Conservation (phyloP, 2,113 vertebrate species). For the Scomber colias region DNA sequence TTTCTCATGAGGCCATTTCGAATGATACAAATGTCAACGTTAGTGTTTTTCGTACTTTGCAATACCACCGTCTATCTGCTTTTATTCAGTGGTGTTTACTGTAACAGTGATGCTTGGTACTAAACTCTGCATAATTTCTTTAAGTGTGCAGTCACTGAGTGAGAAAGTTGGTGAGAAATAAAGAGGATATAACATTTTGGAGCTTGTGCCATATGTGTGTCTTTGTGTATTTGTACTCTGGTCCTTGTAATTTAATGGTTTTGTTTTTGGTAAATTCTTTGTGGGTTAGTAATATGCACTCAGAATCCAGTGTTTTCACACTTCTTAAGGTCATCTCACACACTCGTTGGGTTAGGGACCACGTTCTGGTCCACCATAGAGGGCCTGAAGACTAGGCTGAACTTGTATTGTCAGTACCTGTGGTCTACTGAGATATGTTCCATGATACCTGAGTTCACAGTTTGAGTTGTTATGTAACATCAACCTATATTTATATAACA, state of each 20-base stretch:
- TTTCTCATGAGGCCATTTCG: background rate
- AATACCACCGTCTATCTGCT: too few species aligned
- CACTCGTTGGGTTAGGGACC: background rate
- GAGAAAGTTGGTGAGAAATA: background rate
- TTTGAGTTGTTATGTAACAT: background rate
- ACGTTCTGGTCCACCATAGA: background rate
- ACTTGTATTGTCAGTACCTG: background rate
- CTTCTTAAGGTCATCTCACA: background rate
- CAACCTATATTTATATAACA: background rate
- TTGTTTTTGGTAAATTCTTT: background rate
- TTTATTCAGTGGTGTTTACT: background rate
- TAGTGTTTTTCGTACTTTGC: background rate
- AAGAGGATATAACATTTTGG: background rate
- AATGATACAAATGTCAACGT: background rate
- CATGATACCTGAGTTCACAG: background rate
- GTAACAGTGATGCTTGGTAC: background rate
- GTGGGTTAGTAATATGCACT: background rate
- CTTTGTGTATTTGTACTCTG: background rate
- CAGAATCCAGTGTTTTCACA: background rate
- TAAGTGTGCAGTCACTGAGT: background rate
- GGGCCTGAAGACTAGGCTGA: background rate
- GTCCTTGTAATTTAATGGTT: background rate
- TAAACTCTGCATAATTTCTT: background rate
- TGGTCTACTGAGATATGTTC: background rate
- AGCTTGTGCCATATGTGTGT: background rate